Conservation (phyloP, 2,888 invertebrate genomes). For the Acleris holmiana region DNA sequence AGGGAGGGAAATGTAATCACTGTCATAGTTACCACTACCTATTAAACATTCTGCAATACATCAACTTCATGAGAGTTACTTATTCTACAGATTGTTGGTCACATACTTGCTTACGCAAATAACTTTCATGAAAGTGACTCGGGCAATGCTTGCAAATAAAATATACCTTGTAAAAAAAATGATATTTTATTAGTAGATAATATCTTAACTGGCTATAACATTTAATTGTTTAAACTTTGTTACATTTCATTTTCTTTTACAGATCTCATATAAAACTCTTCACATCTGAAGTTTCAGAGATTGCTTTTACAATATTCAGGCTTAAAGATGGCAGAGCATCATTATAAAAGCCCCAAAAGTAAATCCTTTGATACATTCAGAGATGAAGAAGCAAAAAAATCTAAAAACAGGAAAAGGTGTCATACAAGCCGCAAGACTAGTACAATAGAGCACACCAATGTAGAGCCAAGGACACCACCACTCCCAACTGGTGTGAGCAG, state of each 20-base stretch:
- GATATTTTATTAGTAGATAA: conserved; percentile 39
- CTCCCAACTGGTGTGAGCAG: conserved; percentile 58
- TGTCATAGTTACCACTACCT: conserved; percentile 72
- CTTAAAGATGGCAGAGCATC: conserved; percentile 57
- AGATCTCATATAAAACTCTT: conserved; percentile 50
- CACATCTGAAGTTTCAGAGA: conserved; percentile 32
- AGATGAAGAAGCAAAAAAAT: conserved; percentile 50
- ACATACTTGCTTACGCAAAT: conserved; percentile 24
- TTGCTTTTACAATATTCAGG: conserved; percentile 35
- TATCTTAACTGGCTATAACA: conserved; percentile 4
- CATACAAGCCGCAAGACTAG: conserved; percentile 47
- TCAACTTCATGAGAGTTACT: conserved; percentile 68
- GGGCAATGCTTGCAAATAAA: conserved; percentile 43
- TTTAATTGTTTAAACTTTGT: conserved; percentile 6
- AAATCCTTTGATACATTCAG: conserved; percentile 55
- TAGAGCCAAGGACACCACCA: conserved; percentile 71
- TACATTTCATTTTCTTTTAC: conserved; percentile 58
- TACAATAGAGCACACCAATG: conserved; percentile 41
- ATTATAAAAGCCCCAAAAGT: conserved; percentile 51
- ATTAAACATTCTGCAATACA: conserved; percentile 50
- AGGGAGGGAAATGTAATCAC: conserved; percentile 83
- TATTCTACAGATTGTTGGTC: conserved; percentile 32
- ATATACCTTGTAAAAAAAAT: conserved; percentile 29
- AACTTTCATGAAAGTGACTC: conserved; percentile 47
- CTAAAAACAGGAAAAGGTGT: conserved; percentile 52